These are phyloP conservation scores for Hafferia zeledoni DNA, from an alignment of 2,797 vertebrate genomes.

Conservation along the genomic window DNA sequence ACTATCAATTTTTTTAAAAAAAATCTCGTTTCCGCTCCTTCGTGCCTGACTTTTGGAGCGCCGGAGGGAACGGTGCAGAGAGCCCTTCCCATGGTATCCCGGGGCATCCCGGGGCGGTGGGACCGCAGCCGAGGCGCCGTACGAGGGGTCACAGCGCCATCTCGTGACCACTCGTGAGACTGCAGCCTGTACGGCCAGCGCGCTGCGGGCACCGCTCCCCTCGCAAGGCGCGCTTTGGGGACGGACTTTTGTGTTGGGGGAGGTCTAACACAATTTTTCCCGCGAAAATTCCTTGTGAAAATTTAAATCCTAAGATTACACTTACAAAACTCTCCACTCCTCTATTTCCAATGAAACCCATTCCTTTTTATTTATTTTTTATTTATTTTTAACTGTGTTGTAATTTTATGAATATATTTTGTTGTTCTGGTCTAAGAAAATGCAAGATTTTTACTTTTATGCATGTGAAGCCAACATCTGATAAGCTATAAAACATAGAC, in stretches of 20 bases:
- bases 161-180: not conserved
- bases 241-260: fast-evolving
- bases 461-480: not conserved
- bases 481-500: not conserved
- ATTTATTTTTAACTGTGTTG: not conserved
- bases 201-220: not conserved
- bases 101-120: not conserved
- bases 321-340: fast-evolving
- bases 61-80: fast-evolving
- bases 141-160: constrained; percentile 5
- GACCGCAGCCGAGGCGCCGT: not conserved
- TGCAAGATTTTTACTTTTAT: not conserved
- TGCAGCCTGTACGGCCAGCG: not conserved
- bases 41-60: fast-evolving
- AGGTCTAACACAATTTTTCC: fast-evolving
- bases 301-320: fast-evolving
- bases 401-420: not conserved
- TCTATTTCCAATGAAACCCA: not conserved
- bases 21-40: not conserved
- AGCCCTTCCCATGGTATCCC: no score
- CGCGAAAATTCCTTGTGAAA: fast-evolving
- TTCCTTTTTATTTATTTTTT: not conserved
- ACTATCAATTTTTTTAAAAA: no score
- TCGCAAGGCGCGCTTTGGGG: fast-evolving
- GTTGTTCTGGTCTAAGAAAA: not conserved